Evolutionary conservation across 2,888 invertebrate genomes (phyloP).

Genomic region (Melieria crassipennis): DNA sequence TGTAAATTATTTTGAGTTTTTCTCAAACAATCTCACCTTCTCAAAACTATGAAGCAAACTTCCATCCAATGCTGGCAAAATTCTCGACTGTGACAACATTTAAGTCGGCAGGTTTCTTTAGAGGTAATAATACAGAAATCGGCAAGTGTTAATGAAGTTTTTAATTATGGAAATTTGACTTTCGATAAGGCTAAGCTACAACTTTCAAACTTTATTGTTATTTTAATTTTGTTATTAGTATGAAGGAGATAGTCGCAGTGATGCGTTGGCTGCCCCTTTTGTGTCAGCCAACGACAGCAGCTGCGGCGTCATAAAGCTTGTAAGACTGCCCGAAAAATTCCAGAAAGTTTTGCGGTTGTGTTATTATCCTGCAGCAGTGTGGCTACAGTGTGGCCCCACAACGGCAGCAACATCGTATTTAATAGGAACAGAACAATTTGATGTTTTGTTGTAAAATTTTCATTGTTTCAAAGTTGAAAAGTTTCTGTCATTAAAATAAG

Average conservation of each 20-base stretch:
- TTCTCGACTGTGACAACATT: no score
- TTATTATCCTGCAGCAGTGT: no score
- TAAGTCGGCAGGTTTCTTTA: no score
- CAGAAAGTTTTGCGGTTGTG: conserved; percentile 20
- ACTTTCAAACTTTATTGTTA: conserved; percentile 25
- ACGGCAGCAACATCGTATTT: conserved; percentile 10
- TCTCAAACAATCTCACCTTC: no score
- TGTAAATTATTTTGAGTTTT: no score
- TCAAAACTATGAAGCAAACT: background rate
- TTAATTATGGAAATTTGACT: background rate
- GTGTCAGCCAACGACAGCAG: background rate
- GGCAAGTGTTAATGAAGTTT: conserved; percentile 3
- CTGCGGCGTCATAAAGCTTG: background rate
- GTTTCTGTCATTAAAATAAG: conserved; percentile 31
- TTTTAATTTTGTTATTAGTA: conserved; percentile 21
- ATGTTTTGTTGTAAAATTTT: conserved; percentile 20
- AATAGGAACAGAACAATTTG: conserved; percentile 1
- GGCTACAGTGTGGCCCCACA: background rate
- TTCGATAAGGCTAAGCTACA: background rate
- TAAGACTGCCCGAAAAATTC: background rate
- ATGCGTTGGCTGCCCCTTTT: no score
- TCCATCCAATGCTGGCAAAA: background rate
- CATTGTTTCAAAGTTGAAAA: conserved; percentile 34
- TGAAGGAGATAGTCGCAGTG: conserved; percentile 11
- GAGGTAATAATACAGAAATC: background rate